Base-by-base conservation (phyloP, 1,140 invertebrate species). In the Cecropterus lyciades region DNA sequence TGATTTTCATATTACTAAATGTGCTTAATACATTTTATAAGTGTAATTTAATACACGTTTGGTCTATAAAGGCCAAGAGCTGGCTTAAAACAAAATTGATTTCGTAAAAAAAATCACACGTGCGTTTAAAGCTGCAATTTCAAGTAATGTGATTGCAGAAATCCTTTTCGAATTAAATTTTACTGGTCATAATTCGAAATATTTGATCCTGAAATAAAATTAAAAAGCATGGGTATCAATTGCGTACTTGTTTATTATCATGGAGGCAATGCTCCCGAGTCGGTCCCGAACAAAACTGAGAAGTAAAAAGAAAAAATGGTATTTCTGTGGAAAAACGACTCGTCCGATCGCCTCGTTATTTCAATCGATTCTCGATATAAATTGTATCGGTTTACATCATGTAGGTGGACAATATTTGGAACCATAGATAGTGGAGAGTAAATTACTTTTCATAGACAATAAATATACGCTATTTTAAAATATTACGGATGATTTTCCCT, bases 201-300 rank as follows among this genome's bases (percentile, higher is more conserved):
- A 16, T 60, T 49, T 20, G 59, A 20, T 80, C 70, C 75, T 65
- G 48, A 56, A 69, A 72, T 72, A 69, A 65, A 56, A 60, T 57
- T 11, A 15, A 52, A 65, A 69, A 45, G 37, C 46, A 74, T 85
- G 77, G 80, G 16, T 56, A 45, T 60, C 33, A 20, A 62, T 42
- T 9, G 37, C 45, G 53, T 67, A 78, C 73, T 76, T 76, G 70
- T 84, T 84, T 80, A 81, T 82, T 73, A 76, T 68, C 73, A 64
- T 71, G 76, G 73, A 85, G 83, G 81, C 83, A 85, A 75, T 77
- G 84, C 82, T 84, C 84, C 75, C 81, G 79, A 68, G 68, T 67
- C 68, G 69, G 11, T 65, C 62, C 30, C 56, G 70, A 79, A 78
- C 71, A 79, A 82, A 82, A 84, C 78, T 77, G 82, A 79, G 72